Conservation (phyloP, 2,888 invertebrate species). For the Ectemnius lituratus region DNA sequence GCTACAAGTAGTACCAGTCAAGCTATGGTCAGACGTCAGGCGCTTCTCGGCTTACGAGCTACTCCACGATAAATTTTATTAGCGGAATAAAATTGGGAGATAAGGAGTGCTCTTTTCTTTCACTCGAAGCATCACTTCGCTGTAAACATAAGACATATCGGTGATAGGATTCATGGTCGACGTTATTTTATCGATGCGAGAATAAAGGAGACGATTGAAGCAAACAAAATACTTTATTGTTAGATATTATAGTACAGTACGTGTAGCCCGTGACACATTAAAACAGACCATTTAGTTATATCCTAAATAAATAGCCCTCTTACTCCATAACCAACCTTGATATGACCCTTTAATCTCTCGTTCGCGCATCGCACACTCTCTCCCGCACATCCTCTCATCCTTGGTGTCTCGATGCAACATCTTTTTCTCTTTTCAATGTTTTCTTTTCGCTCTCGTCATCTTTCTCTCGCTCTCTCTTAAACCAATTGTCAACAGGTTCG, state of each 20-base stretch:
- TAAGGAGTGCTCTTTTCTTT: too few species aligned
- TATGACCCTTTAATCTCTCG: constrained; percentile 71
- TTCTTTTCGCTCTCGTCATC: neutral
- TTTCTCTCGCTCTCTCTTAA: constrained; percentile 49
- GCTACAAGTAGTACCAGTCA: constrained; percentile 15
- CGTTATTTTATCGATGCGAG: neutral
- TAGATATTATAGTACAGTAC: constrained; percentile 78
- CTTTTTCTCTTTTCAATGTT: constrained; percentile 52
- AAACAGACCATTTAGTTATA: constrained; percentile 77
- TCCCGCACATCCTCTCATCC: constrained; percentile 34
- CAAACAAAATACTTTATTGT: constrained; percentile 78
- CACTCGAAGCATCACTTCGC: too few species aligned
- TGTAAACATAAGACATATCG: too few species aligned
- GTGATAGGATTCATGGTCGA: too few species aligned
- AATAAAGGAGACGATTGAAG: constrained; percentile 63
- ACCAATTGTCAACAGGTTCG: constrained; percentile 70
- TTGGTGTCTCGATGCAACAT: constrained; percentile 27
- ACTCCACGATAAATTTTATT: too few species aligned
- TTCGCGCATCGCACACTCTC: constrained; percentile 55
- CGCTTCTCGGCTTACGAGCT: too few species aligned
- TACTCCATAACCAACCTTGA: constrained; percentile 76
- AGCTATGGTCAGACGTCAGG: neutral
- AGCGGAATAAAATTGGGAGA: too few species aligned
- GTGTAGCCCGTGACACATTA: constrained; percentile 78
- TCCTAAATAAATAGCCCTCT: constrained; percentile 77